Percentiles rank a stretch among this genome's conserved stretches.
phyloP scores from a whole-genome alignment of 1,140 invertebrate species.

The Atopsyche davidsoni region DNA sequence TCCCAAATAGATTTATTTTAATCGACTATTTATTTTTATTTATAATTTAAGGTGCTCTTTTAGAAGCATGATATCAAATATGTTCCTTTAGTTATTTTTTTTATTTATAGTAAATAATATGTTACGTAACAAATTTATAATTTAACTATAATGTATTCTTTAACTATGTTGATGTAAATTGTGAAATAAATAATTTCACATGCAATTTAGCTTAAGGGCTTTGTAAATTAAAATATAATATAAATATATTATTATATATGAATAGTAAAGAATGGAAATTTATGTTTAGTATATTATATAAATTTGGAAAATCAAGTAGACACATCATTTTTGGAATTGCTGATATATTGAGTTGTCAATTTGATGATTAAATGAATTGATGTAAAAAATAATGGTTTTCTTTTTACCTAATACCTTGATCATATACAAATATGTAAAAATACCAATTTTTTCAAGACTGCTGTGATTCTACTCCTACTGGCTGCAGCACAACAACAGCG shows the following conservation, averaged over 20 bases:
- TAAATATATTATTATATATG: slow-evolving; percentile 28
- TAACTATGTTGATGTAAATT: slow-evolving; percentile 1
- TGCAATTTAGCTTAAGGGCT: slow-evolving; percentile 29
- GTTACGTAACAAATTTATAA: slow-evolving; percentile 6
- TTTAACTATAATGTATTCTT: slow-evolving; percentile 1
- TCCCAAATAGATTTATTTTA: no score
- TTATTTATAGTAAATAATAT: slow-evolving; percentile 8
- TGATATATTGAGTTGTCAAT: slow-evolving; percentile 32
- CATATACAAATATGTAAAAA: no score
- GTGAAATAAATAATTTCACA: slow-evolving; percentile 17
- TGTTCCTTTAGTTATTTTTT: slow-evolving; percentile 28
- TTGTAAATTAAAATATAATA: slow-evolving; percentile 32
- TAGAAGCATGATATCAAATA: slow-evolving; percentile 19
- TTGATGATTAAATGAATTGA: slow-evolving; percentile 32
- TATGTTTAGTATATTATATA: slow-evolving; percentile 32
- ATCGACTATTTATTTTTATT: slow-evolving; percentile 11
- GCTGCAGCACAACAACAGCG: no score
- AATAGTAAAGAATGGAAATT: slow-evolving; percentile 30
- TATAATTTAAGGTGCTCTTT: slow-evolving; percentile 6
- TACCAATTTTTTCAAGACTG: no score
- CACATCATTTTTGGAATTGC: slow-evolving; percentile 32
- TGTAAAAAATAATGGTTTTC: slow-evolving; percentile 24
- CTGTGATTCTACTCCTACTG: no score
- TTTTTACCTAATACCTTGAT: no score
- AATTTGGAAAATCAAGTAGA: slow-evolving; percentile 29